Percentiles rank a stretch among this genome's conserved stretches.
Evolutionary conservation across 2,797 vertebrate genomes (phyloP).

Genomic region (Lates japonicus): DNA sequence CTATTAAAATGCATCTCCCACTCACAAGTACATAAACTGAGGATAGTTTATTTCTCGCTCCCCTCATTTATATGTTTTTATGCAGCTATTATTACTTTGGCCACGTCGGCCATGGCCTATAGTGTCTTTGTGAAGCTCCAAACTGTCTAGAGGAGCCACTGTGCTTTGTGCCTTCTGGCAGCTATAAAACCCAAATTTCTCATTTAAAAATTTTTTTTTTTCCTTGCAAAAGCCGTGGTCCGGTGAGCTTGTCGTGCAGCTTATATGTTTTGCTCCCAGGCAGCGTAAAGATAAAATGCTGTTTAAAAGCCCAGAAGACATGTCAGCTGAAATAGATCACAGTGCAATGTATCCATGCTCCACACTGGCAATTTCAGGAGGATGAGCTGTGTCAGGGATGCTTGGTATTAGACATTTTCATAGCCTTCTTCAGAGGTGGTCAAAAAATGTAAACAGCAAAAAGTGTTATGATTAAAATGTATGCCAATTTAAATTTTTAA

Average conservation of each 20-base stretch:
- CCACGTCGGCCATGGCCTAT: slow-evolving; percentile 25
- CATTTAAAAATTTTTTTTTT: slow-evolving; percentile 38
- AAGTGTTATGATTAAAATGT: background rate
- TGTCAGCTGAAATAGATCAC: slow-evolving; percentile 46
- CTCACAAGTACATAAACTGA: slow-evolving; percentile 18
- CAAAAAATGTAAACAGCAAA: slow-evolving; percentile 15
- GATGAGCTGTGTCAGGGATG: slow-evolving; percentile 37
- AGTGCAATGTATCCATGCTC: slow-evolving; percentile 29
- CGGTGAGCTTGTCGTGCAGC: slow-evolving; percentile 13
- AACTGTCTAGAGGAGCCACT: slow-evolving; percentile 14
- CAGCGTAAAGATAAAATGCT: slow-evolving; percentile 44
- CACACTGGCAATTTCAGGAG: slow-evolving; percentile 41
- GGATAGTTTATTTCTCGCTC: slow-evolving; percentile 3
- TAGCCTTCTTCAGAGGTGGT: background rate
- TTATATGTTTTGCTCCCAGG: slow-evolving; percentile 31
- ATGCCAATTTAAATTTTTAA: slow-evolving; percentile 4
- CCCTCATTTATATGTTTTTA: slow-evolving; percentile 29
- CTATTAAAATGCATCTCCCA: slow-evolving; percentile 1
- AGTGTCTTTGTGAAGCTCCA: slow-evolving; percentile 36
- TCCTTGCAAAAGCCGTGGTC: slow-evolving; percentile 4
- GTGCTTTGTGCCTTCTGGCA: slow-evolving; percentile 23
- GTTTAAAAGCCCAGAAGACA: slow-evolving; percentile 51
- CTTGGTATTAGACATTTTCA: slow-evolving; percentile 20
- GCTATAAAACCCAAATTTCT: slow-evolving; percentile 42
- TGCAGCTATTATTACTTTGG: slow-evolving; percentile 30